Base-by-base conservation (phyloP, 2,113 vertebrate genomes). In the Arothron firmamentum region DNA sequence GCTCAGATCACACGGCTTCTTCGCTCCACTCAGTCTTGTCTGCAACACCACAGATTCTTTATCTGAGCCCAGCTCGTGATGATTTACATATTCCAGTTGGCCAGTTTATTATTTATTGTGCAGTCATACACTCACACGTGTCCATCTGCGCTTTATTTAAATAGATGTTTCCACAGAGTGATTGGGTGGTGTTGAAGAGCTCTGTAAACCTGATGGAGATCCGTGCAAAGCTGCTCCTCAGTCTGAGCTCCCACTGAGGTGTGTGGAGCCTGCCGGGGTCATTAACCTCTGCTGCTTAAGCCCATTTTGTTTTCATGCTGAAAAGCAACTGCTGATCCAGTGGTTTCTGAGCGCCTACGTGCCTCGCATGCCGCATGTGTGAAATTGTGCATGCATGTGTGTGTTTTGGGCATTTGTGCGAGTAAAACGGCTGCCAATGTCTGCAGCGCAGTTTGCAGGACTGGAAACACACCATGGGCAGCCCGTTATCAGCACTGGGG, bases 321-420 rank as follows among this genome's bases (percentile, higher is more conserved):
- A 88, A 85, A 76, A 57, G 41, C 75, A 75, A 81, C 74, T 89
- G 87, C 90, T 89, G 88, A 88, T 77, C 74, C 72, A 56, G 81
- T 68, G 72, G 59, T 81, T 89, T 86, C 74, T 70, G 59, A 74
- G 67, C 49, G 74, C 57, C 52, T 68, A 67, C 55, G 69, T 80
- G 64, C 55, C 52, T 46, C 52, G 48, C 52, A 42, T 51, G 34
- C 54, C 28, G 54, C 59, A 59, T 74, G 75, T 64, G 75, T 79
- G 62, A 67, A 79, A 82, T 74, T 75, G 76, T 25, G 70, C 62
- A 62, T 75, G 73, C 64, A 55, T 78, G 75, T 78, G 75, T 78
- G 73, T 70, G 72, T 72, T 17, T 51, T 59, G 54, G 66, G 58
- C 15, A 34, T 75, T 78, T 70, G 70, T 78, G 53, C 75, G 49